A percentile compares a stretch with the other conserved stretches of the same genome.
Evolutionary conservation across 2,113 vertebrate genomes (phyloP).

Genomic region (Hystrix cristata): DNA sequence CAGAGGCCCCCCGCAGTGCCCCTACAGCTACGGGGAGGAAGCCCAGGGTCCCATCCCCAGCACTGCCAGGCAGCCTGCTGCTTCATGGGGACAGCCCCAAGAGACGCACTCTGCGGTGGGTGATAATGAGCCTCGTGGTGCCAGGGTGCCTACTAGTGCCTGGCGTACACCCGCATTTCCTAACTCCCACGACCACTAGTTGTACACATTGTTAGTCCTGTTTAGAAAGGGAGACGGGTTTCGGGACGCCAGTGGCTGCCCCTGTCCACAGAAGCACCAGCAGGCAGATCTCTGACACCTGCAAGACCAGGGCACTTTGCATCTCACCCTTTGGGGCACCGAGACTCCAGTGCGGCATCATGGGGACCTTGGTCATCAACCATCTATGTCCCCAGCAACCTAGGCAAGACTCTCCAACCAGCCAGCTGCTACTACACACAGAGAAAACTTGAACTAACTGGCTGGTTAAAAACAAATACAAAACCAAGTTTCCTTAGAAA

Average conservation of each 20-base stretch:
- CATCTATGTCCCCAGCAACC: not conserved
- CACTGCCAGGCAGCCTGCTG: too few species aligned
- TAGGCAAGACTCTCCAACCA: not conserved
- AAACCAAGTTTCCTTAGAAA: not conserved
- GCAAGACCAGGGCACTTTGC: not conserved
- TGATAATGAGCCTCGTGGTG: not conserved
- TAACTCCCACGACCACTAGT: too few species aligned
- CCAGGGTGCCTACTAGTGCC: not conserved
- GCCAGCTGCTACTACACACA: not conserved
- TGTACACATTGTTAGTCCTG: too few species aligned
- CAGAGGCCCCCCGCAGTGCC: not conserved
- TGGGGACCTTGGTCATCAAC: not conserved
- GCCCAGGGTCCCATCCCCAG: accelerated
- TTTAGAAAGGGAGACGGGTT: not conserved
- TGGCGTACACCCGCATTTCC: not conserved
- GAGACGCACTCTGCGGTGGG: not conserved
- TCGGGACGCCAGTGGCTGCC: too few species aligned
- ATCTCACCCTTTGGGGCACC: too few species aligned
- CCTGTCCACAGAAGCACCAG: not conserved
- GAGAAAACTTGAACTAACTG: not conserved
- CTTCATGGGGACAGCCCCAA: not conserved
- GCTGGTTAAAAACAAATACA: not conserved
- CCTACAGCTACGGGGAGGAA: not conserved
- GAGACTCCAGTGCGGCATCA: not conserved
- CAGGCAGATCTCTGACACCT: not conserved